Conservation (phyloP, 2,888 invertebrate genomes). For the Tetanocera ferruginea region DNA sequence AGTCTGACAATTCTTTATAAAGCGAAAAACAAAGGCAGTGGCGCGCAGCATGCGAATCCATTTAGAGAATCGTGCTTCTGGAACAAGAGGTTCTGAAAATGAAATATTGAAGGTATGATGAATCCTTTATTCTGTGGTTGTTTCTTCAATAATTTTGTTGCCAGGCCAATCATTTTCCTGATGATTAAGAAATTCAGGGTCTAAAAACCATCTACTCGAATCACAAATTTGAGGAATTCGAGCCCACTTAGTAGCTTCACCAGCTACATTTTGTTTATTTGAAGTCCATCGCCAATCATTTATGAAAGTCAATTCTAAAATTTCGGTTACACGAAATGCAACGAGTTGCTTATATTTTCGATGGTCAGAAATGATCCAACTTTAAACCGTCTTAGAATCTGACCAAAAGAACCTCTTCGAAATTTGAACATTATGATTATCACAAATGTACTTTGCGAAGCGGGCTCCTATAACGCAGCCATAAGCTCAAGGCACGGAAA, state of each 20-base stretch:
- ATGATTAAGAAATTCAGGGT: constrained; percentile 22
- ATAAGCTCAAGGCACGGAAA: constrained; percentile 43
- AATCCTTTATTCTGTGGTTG: constrained; percentile 6
- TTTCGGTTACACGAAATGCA: too few species aligned
- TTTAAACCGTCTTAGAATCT: constrained; percentile 52
- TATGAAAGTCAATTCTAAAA: constrained; percentile 19
- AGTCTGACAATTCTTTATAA: constrained; percentile 38
- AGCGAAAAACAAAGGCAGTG: constrained; percentile 37
- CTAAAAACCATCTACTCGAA: constrained; percentile 28
- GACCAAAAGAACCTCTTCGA: constrained; percentile 47
- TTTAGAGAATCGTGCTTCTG: constrained; percentile 36
- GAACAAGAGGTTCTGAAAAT: not conserved
- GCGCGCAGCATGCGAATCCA: constrained; percentile 19
- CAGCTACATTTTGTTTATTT: constrained; percentile 37
- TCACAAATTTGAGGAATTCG: constrained; percentile 1
- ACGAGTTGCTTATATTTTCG: too few species aligned
- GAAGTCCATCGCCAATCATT: constrained; percentile 34
- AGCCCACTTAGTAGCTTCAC: constrained; percentile 37
- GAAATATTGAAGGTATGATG: constrained; percentile 5
- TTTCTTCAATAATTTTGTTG: not conserved
- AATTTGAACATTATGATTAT: constrained; percentile 41
- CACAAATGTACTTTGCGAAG: constrained; percentile 39
- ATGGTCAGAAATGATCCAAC: constrained; percentile 48
- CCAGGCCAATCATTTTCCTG: constrained; percentile 19
- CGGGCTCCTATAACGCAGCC: constrained; percentile 44